Evolutionary conservation across 1,140 invertebrate species (phyloP), one percentile per base, ranked within the genome.

Genomic region (Philopotamus ludificatus): DNA sequence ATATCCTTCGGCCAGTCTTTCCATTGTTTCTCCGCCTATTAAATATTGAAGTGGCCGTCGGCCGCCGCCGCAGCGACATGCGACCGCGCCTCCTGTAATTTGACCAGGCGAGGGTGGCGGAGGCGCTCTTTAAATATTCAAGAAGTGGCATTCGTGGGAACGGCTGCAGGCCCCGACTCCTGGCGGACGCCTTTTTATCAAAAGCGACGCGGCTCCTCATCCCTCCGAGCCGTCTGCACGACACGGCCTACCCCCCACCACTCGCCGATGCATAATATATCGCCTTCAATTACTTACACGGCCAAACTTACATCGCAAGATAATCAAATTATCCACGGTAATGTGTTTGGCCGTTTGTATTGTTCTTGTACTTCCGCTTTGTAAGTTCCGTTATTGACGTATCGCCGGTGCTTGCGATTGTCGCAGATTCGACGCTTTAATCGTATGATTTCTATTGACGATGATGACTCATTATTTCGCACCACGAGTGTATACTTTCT

Each of bases 81-180:
- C 44, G 44, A 47, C 44, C 4, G 4, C 28, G n/a, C 28, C 4
- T 12, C 28, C 28, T 34, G 4, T 34, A 34, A 34, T 34, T 34
- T 34, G 4, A 4, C 12, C 28, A 8, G 34, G 34, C n/a, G n/a
- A 39, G 8, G 8, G 8, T 39, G 7, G 7, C 34, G 7, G 34
- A 8, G 34, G 34, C 34, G 7, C 34, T 39, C 44, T 47, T 47
- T 16, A 47, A 47, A 47, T 47, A 47, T 47, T 47, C 44, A 47
- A 7, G 18, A 47, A 3, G 44, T 16, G 44, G 18, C 44, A 7
- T 7, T 20, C 44, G 44, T 47, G 44, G 18, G 44, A 47, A 47
- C 18, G 4, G 7, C 7, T 20, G 44, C 44, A 47, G 7, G 10
- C 44, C 44, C 4, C 12, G 4, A 7, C 12, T 34, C 28, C 28